These are phyloP conservation scores for Acleris holmiana DNA, from an alignment of 2,888 invertebrate species.

Conservation along the genomic window DNA sequence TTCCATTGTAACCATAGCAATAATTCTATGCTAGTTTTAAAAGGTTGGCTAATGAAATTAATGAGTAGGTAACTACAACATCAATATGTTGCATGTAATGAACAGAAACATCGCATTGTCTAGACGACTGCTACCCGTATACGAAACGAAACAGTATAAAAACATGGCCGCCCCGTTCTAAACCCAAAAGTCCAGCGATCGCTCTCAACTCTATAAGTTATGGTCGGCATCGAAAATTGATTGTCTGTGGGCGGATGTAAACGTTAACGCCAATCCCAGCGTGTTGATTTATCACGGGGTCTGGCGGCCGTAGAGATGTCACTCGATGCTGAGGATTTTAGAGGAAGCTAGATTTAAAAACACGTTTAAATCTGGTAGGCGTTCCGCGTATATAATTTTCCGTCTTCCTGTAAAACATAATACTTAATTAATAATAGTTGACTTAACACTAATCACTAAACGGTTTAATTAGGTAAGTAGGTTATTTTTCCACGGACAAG, in stretches of 20 bases:
- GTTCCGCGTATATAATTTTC: too few relatives aligned
- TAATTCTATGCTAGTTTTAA: too few relatives aligned
- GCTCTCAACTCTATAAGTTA: slow-evolving; percentile 58
- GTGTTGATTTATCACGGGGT: slow-evolving; percentile 50
- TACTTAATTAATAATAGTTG: too few relatives aligned
- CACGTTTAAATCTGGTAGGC: neutral
- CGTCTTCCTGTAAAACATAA: too few relatives aligned
- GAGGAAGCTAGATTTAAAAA: slow-evolving; percentile 1
- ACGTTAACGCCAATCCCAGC: slow-evolving; percentile 52
- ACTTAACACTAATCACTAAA: too few relatives aligned
- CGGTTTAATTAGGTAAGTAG: too few relatives aligned
- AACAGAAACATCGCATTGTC: neutral
- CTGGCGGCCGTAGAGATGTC: slow-evolving; percentile 18
- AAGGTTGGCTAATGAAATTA: too few relatives aligned
- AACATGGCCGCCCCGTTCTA: slow-evolving; percentile 12
- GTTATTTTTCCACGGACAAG: too few relatives aligned
- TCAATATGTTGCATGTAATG: too few relatives aligned
- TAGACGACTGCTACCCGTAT: neutral
- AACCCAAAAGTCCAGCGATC: slow-evolving; percentile 38
- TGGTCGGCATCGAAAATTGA: slow-evolving; percentile 54
- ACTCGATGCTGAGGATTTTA: slow-evolving; percentile 7
- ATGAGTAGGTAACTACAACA: too few relatives aligned
- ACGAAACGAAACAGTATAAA: neutral
- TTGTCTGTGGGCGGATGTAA: slow-evolving; percentile 57
- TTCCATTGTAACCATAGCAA: too few relatives aligned